Base-by-base conservation (phyloP, 2,113 vertebrate genomes). In the Thymallus thymallus region DNA sequence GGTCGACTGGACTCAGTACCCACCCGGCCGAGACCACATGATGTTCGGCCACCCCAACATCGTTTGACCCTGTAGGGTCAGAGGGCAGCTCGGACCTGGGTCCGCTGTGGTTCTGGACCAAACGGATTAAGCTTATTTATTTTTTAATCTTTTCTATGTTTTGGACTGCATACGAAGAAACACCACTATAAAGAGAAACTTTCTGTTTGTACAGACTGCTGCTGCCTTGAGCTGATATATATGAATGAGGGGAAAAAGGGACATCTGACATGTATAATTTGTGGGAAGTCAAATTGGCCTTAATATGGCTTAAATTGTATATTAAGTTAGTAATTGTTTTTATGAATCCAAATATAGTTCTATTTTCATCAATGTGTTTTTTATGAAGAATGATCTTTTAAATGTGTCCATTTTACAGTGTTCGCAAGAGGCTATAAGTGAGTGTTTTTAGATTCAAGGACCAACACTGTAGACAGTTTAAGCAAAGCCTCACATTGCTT, bases 1-100 rank as follows among this genome's bases (percentile, higher is more conserved):
- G 0, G 84, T 96, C 56, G 96, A 98, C 81, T 99, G 96, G 97
- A 96, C 95, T 5, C 95, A 97, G 77, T 93, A 94, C 51, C 89
- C 89, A 3, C 82, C 94, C 46, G 91, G 94, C 68, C 88, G 85
- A 0, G 80, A 92, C 23, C 88, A 85, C 61, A 71, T 85, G 78
- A 71, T 85, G 78, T 93, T 95, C 74, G 92, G 90, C 70, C 89
- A 84, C 48, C 75, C 91, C 20, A 91, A 95, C 82, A 83, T 94
- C 4, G 94, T 98, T 29, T 98, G 89, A 98, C 41, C 41, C 26
- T 81, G 1, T 75, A 62, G 78, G 69, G 74, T 81, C 70, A 76
- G 60, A 12, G 68, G 65, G 76, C 69, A 70, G 35, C 35, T 41
- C 10, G 35, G 35, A 41, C 9, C 35, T 41, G 35, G 9, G 1